These are phyloP conservation scores for Bombyx mandarina DNA, from an alignment of 1,140 invertebrate genomes.

Conservation along the genomic window DNA sequence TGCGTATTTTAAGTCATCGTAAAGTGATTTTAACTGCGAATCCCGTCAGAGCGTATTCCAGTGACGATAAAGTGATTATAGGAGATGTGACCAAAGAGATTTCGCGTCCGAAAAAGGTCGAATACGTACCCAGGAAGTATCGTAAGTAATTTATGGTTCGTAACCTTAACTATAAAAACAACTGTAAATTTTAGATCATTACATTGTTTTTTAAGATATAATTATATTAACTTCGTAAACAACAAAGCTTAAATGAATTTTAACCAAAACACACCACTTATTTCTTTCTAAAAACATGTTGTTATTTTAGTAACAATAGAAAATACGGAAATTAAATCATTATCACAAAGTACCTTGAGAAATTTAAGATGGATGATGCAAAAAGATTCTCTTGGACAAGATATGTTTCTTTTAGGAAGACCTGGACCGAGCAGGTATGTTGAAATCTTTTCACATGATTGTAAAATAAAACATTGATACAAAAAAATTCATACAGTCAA, in stretches of 20 bases:
- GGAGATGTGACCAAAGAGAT: constrained; percentile 81
- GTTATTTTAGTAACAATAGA: constrained; percentile 66
- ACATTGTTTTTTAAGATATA: no score
- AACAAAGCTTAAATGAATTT: no score
- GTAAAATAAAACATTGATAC: not conserved
- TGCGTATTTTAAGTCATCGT: constrained; percentile 55
- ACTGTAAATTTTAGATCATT: no score
- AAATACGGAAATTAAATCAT: constrained; percentile 50
- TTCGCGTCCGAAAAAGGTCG: constrained; percentile 75
- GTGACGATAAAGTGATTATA: constrained; percentile 76
- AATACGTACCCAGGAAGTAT: constrained; percentile 89
- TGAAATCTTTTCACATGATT: not conserved
- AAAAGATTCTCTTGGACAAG: constrained; percentile 92
- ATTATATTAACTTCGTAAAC: no score
- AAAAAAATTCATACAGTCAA: not conserved
- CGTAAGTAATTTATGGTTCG: constrained; percentile 74
- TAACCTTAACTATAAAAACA: constrained; percentile 12
- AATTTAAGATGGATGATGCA: constrained; percentile 96
- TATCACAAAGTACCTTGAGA: constrained; percentile 82
- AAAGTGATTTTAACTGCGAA: constrained; percentile 43
- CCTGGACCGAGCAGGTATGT: constrained; percentile 82
- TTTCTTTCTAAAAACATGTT: not conserved
- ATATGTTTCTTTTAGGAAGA: constrained; percentile 94
- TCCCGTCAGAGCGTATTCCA: constrained; percentile 60
- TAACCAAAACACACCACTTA: no score